Percentiles rank a stretch among this genome's conserved stretches.
These are phyloP conservation scores for Atractosteus spatula DNA, from an alignment of 2,113 vertebrate species.

Conservation along the genomic window DNA sequence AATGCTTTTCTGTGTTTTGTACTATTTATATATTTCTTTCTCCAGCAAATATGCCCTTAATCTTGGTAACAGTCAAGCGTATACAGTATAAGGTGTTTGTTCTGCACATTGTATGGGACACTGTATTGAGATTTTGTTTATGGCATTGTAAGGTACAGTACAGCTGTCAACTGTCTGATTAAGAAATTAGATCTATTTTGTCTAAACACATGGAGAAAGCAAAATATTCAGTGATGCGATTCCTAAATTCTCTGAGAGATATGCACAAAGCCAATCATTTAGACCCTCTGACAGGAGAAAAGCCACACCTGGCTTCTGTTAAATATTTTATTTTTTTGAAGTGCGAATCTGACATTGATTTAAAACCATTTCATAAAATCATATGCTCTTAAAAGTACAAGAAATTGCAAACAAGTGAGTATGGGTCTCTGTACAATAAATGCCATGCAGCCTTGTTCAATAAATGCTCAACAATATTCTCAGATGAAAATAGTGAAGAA, in stretches of 20 bases:
- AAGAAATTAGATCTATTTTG: background rate
- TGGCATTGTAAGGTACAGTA: background rate
- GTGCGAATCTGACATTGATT: background rate
- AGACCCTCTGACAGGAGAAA: no score
- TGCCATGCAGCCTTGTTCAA: no score
- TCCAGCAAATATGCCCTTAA: conserved; percentile 1
- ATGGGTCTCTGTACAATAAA: no score
- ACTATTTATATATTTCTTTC: conserved; percentile 6
- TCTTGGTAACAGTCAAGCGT: background rate
- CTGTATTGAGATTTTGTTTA: background rate
- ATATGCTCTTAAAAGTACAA: no score
- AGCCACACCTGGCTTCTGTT: background rate
- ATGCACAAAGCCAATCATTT: no score
- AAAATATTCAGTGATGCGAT: conserved; percentile 1
- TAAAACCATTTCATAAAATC: background rate
- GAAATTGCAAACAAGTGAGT: no score
- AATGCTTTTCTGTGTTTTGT: background rate
- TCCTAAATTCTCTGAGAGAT: background rate
- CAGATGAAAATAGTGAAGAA: no score
- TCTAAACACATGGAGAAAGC: background rate
- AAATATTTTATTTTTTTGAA: background rate
- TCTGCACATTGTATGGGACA: background rate
- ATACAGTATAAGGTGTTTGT: background rate
- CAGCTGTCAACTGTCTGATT: conserved; percentile 8
- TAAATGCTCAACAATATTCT: no score